Conservation (phyloP, 2,113 vertebrate genomes). For the Pituophis catenifer region DNA sequence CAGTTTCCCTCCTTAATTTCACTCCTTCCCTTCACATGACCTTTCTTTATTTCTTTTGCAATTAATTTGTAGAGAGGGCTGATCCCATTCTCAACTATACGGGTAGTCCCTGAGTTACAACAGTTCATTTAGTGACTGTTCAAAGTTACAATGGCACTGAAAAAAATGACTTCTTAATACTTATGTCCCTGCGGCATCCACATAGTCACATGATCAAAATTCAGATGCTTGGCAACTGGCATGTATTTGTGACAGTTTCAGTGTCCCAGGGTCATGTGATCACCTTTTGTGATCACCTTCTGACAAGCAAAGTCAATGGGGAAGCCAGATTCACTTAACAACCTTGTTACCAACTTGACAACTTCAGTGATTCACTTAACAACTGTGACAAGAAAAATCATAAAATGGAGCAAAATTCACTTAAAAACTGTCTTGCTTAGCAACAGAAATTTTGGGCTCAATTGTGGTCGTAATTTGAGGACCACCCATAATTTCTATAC, state of each 20-base stretch:
- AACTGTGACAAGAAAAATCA: not conserved
- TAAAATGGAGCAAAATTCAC: too few species aligned
- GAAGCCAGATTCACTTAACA: not conserved
- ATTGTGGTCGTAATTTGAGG: not conserved
- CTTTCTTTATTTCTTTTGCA: not conserved
- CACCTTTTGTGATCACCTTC: not conserved
- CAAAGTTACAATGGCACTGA: too few species aligned
- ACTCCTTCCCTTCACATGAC: not conserved
- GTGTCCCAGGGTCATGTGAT: not conserved
- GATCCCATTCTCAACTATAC: not conserved
- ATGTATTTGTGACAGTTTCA: not conserved
- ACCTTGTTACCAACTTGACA: too few species aligned
- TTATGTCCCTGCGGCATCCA: not conserved
- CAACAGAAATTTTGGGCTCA: not conserved
- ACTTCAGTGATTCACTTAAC: not conserved
- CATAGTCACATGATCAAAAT: not conserved
- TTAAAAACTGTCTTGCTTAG: not conserved
- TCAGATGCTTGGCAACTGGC: not conserved
- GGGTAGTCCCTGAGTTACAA: too few species aligned
- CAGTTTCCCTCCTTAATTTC: not conserved
- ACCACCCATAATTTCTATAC: not conserved
- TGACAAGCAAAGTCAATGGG: not conserved
- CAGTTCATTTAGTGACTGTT: too few species aligned
- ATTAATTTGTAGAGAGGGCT: not conserved
- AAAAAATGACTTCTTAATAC: too few species aligned